A percentile compares a stretch with the other conserved stretches of the same genome.
These are phyloP conservation scores for Dynastes tityus DNA, from an alignment of 2,888 invertebrate genomes.

Conservation along the genomic window DNA sequence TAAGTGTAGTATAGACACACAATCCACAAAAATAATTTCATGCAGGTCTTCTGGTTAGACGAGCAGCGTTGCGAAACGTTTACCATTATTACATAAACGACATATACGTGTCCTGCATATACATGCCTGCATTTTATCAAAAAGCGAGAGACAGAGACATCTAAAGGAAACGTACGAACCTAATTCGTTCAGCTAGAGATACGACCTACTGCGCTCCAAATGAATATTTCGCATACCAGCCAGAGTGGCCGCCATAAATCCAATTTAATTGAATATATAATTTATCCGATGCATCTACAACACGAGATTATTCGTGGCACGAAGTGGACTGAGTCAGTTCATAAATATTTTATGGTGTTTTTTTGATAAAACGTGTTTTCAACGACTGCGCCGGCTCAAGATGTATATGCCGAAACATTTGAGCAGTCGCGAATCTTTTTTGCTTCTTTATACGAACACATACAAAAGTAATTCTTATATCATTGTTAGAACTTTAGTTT, in stretches of 20 bases:
- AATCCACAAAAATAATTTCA: constrained; percentile 27
- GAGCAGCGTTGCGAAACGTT: constrained; percentile 14
- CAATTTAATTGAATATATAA: constrained; percentile 56
- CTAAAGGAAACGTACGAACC: constrained; percentile 17
- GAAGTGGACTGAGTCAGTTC: constrained; percentile 41
- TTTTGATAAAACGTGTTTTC: constrained; percentile 37
- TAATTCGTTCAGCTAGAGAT: constrained; percentile 27
- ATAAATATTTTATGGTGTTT: constrained; percentile 48
- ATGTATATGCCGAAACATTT: constrained; percentile 13
- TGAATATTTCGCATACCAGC: constrained; percentile 54
- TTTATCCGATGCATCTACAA: constrained; percentile 50
- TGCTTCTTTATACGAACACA: neutral
- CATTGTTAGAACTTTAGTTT: no score
- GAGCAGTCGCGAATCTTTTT: neutral
- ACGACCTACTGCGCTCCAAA: constrained; percentile 53
- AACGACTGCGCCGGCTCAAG: constrained; percentile 7
- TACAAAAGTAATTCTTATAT: no score
- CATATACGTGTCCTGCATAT: constrained; percentile 28
- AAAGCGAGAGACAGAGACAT: constrained; percentile 37
- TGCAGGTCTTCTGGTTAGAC: constrained; percentile 10
- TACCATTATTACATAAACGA: constrained; percentile 29
- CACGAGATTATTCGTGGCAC: constrained; percentile 42
- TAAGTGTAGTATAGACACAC: neutral
- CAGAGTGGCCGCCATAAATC: constrained; percentile 54
- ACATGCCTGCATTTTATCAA: neutral